Percentiles rank a stretch among this genome's conserved stretches.
Conservation (phyloP, 2,888 invertebrate genomes). For the Orthonevra nobilis region DNA sequence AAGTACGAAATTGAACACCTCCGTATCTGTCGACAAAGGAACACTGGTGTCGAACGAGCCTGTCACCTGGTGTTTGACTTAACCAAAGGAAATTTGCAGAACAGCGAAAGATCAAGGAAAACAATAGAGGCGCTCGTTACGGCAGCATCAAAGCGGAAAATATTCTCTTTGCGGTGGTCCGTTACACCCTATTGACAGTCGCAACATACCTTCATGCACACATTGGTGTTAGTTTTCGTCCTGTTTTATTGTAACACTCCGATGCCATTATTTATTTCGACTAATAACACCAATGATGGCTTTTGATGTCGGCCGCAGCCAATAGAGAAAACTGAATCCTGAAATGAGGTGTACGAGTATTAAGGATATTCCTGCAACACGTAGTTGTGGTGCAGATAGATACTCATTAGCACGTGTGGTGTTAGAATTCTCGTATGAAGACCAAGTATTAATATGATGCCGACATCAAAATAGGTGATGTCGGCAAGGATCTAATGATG, state of each 20-base stretch:
- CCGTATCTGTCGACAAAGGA: slow-evolving; percentile 74
- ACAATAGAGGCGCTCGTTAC: slow-evolving; percentile 76
- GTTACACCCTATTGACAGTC: slow-evolving; percentile 58
- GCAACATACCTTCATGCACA: slow-evolving; percentile 22
- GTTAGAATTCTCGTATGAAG: slow-evolving; percentile 52
- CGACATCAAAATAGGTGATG: slow-evolving; percentile 41
- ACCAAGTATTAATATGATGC: slow-evolving; percentile 22
- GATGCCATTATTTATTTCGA: slow-evolving; percentile 44
- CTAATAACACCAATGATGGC: slow-evolving; percentile 48
- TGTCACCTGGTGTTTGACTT: slow-evolving; percentile 73
- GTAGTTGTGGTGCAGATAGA: slow-evolving; percentile 51
- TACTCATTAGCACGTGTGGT: slow-evolving; percentile 71
- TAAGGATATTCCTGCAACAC: slow-evolving; percentile 43
- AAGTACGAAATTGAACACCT: slow-evolving; percentile 77
- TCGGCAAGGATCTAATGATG: slow-evolving; percentile 57
- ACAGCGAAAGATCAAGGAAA: slow-evolving; percentile 76
- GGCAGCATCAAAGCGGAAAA: slow-evolving; percentile 79
- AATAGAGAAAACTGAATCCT: slow-evolving; percentile 19
- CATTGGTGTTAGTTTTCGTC: slow-evolving; percentile 57
- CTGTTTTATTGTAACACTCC: slow-evolving; percentile 43
- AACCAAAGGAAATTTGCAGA: slow-evolving; percentile 72
- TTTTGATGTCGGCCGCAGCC: slow-evolving; percentile 48
- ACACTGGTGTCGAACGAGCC: slow-evolving; percentile 55
- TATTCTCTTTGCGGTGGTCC: slow-evolving; percentile 79
- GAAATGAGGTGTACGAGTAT: slow-evolving; percentile 59